Percentiles rank a stretch among this genome's conserved stretches.
Conservation (phyloP, 2,797 vertebrate species). For the Pseudomugil tenellus region DNA sequence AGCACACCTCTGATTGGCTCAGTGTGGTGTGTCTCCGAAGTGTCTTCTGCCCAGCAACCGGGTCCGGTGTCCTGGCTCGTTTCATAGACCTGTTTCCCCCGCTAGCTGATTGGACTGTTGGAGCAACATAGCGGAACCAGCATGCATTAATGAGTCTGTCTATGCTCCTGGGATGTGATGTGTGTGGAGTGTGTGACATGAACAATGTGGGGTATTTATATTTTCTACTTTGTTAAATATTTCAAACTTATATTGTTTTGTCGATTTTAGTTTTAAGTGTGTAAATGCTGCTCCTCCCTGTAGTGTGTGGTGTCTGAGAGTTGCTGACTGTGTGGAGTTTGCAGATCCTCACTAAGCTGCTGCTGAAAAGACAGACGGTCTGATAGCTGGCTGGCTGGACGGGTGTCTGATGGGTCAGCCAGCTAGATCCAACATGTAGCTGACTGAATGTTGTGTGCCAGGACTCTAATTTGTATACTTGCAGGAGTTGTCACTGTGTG, state of each 20-base stretch:
- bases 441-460: slow-evolving; percentile 24
- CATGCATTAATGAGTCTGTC: slow-evolving; percentile 38
- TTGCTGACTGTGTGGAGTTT: slow-evolving; percentile 73
- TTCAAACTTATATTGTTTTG: slow-evolving; percentile 29
- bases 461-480: slow-evolving; percentile 18
- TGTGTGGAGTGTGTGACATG: slow-evolving; percentile 1
- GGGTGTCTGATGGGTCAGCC: slow-evolving; percentile 38
- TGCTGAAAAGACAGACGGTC: slow-evolving; percentile 55
- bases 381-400: slow-evolving; percentile 42
- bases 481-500: slow-evolving; percentile 7
- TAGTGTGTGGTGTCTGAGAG: slow-evolving; percentile 57
- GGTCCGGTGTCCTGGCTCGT: slow-evolving; percentile 65
- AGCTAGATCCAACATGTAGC: slow-evolving; percentile 33
- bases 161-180: background rate
- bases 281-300: slow-evolving; percentile 43
- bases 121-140: slow-evolving; percentile 31
- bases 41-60: slow-evolving; percentile 78
- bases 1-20: slow-evolving; percentile 66
- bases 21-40: slow-evolving; percentile 49
- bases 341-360: slow-evolving; percentile 75
- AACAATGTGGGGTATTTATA: slow-evolving; percentile 7
- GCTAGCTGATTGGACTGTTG: slow-evolving; percentile 47
- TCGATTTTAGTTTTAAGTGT: slow-evolving; percentile 34
- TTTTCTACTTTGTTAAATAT: slow-evolving; percentile 16
- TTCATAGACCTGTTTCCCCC: slow-evolving; percentile 57